phyloP scores from a whole-genome alignment of 1,140 invertebrate genomes.

The Drosophila ananassae region DNA sequence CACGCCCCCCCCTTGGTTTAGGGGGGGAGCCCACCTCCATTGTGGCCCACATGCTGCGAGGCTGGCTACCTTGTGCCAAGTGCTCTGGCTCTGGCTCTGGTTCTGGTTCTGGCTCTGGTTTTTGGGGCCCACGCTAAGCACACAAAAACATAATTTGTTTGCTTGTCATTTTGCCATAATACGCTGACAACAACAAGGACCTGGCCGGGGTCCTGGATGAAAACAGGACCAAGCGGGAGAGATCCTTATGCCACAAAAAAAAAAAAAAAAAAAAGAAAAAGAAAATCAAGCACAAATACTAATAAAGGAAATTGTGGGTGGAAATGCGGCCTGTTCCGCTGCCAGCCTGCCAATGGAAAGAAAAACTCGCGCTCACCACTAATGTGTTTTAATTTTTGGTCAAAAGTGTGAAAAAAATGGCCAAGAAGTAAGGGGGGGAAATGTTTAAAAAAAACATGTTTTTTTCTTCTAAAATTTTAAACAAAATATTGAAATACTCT shows the following conservation, averaged over 20 bases:
- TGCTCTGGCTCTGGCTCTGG: slow-evolving; percentile 44
- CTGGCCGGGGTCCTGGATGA: neutral
- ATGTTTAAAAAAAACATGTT: too few relatives aligned
- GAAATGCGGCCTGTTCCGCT: slow-evolving; percentile 7
- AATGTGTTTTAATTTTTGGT: slow-evolving; percentile 67
- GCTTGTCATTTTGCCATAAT: slow-evolving; percentile 74
- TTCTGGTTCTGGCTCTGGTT: slow-evolving; percentile 47
- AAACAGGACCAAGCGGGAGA: slow-evolving; percentile 15
- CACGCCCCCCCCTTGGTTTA: too few relatives aligned
- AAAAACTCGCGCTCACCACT: slow-evolving; percentile 57
- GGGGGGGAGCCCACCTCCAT: too few relatives aligned
- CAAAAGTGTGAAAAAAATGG: slow-evolving; percentile 33
- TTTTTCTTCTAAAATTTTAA: too few relatives aligned
- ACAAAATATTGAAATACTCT: too few relatives aligned
- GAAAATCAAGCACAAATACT: slow-evolving; percentile 45
- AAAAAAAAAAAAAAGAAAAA: too few relatives aligned
- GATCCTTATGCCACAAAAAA: neutral
- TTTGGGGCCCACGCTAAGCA: slow-evolving; percentile 56
- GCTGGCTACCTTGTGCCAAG: slow-evolving; percentile 48
- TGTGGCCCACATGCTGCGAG: slow-evolving; percentile 11
- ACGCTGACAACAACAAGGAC: slow-evolving; percentile 63
- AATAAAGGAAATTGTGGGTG: slow-evolving; percentile 31
- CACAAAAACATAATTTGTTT: slow-evolving; percentile 81
- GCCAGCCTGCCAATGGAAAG: slow-evolving; percentile 15
- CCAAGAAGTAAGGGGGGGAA: neutral